These are phyloP conservation scores for Serrognathus titanus DNA, from an alignment of 2,888 invertebrate genomes.

Conservation along the genomic window DNA sequence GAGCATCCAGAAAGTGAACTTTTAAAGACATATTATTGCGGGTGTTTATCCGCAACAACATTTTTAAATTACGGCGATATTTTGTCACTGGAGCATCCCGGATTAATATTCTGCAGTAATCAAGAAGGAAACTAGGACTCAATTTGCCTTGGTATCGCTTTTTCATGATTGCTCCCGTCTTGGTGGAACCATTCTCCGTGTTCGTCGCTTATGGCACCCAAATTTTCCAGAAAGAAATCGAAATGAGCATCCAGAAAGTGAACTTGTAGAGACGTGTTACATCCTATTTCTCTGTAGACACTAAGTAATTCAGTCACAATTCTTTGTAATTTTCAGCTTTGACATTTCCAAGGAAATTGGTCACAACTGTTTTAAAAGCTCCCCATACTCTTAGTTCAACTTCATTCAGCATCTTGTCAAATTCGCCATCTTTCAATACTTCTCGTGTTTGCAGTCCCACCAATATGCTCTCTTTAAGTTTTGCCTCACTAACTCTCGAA, in stretches of 20 bases:
- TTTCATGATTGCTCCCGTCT: constrained; percentile 37
- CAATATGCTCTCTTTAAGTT: constrained; percentile 18
- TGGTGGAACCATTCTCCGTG: too few relatives aligned
- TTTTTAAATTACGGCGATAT: constrained; percentile 5
- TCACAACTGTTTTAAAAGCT: constrained; percentile 2
- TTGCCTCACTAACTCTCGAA: too few relatives aligned
- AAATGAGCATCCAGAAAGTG: too few relatives aligned
- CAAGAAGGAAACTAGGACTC: constrained; percentile 36
- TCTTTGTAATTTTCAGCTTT: too few relatives aligned
- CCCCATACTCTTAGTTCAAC: constrained; percentile 5
- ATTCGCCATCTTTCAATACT: constrained; percentile 7
- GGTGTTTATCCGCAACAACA: too few relatives aligned
- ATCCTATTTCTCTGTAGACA: too few relatives aligned
- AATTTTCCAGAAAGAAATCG: too few relatives aligned
- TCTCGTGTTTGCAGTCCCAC: constrained; percentile 7
- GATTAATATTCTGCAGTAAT: constrained; percentile 36
- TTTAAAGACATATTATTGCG: too few relatives aligned
- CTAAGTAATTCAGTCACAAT: too few relatives aligned
- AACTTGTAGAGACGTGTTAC: too few relatives aligned
- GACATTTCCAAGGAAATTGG: constrained; percentile 19
- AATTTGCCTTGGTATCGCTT: constrained; percentile 38
- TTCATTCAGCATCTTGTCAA: constrained; percentile 9
- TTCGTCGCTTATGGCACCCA: too few relatives aligned
- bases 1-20: too few relatives aligned
- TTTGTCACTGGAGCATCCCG: constrained; percentile 7